phyloP scores from a whole-genome alignment of 1,140 invertebrate species.

The Heliconius congener region DNA sequence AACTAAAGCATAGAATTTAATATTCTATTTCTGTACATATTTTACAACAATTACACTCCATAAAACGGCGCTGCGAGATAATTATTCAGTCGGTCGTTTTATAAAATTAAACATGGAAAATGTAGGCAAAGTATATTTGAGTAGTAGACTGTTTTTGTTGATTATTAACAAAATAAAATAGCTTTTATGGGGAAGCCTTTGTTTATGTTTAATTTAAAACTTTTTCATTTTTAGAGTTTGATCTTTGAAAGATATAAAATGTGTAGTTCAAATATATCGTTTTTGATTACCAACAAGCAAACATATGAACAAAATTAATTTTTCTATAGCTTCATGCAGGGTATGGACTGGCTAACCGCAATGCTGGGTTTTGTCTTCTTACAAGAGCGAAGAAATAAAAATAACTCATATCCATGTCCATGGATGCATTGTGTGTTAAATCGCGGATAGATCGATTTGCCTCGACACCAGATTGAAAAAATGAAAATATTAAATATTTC shows the following conservation, averaged over 20 bases:
- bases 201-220: neutral
- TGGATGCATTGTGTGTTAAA: too few species aligned
- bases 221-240: neutral
- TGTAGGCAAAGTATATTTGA: constrained; percentile 8
- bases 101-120: constrained; percentile 12
- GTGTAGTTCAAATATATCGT: too few species aligned
- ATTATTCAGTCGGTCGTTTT: constrained; percentile 6
- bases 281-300: too few species aligned
- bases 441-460: too few species aligned
- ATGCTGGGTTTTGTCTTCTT: too few species aligned
- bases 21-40: constrained; percentile 12
- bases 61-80: constrained; percentile 11
- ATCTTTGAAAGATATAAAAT: neutral
- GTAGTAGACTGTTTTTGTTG: constrained; percentile 2
- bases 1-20: neutral
- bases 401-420: too few species aligned
- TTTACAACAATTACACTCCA: constrained; percentile 3
- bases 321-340: too few species aligned
- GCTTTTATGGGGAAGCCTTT: neutral
- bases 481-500: too few species aligned
- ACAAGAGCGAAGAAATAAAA: too few species aligned
- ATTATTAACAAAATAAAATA: neutral
- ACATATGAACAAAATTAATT: too few species aligned
- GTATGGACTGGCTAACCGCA: too few species aligned
- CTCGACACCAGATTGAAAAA: too few species aligned